Base-by-base conservation (phyloP, 2,888 invertebrate genomes). In the Microctonus brassicae region DNA sequence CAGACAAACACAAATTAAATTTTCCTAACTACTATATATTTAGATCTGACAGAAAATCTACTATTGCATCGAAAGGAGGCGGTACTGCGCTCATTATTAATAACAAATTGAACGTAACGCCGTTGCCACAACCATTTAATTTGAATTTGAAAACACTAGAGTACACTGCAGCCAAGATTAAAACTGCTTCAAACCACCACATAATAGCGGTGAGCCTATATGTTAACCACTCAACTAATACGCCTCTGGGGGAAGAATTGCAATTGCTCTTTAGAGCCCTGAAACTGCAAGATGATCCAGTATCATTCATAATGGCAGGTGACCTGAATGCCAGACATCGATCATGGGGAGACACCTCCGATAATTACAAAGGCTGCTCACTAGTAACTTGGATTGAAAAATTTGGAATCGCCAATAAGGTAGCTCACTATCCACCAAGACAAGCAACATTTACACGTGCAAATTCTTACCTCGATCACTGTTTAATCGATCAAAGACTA, bases 121-220 rank as follows among this genome's bases (percentile, higher is more conserved):
- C 69, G 3, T 69, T 72, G 11, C 61, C 70, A 17, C 24, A 63
- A 53, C 26, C n/a, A n/a, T n/a, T 55, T 29, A 34, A 39, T 33
- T 72, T 75, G 64, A 42, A 68, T 26, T 72, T n/a, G n/a, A 75
- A 55, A 69, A 70, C 7, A 68, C 58, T 55, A 72, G 72, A 66
- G 2, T 60, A 60, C 58, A 24, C 42, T n/a, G 34, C 57, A 61
- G 72, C 20, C n/a, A 13, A 66, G 34, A 39, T 66, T 1, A 55
- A 26, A 5, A 34, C 33, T 0, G 9, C 1, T 5, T 22, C 29
- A 24, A 1, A 47, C 7, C 47, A 2, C 4, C 13, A 2, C 9
- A 24, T 13, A 4, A 29, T 4, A 63, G 63, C 10, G 20, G 24
- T 10, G 42, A 63, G 1, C 47, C 42, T 10, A 47, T 47, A 17